A percentile compares a stretch with the other conserved stretches of the same genome.
Conservation (phyloP, 2,888 invertebrate genomes). For the Meganola albula region DNA sequence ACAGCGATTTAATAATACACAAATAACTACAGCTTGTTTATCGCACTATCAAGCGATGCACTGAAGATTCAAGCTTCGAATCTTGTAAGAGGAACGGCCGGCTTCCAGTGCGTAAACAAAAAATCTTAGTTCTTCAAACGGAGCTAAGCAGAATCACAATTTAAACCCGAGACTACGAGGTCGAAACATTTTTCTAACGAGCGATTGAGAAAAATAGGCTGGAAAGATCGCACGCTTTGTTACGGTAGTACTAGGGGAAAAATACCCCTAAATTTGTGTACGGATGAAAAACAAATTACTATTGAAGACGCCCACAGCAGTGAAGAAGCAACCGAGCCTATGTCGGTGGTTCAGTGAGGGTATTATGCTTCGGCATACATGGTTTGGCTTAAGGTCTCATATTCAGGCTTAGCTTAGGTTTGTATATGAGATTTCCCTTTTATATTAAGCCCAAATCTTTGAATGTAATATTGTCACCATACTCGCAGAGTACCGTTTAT, state of each 20-base stretch:
- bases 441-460: too few relatives aligned
- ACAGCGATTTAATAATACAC: too few relatives aligned
- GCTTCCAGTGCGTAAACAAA: neutral
- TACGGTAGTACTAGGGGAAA: too few relatives aligned
- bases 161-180: neutral
- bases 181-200: neutral
- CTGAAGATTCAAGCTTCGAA: neutral
- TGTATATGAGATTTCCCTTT: too few relatives aligned
- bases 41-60: neutral
- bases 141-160: neutral
- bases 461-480: too few relatives aligned
- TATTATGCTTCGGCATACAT: too few relatives aligned
- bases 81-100: neutral
- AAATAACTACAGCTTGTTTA: neutral
- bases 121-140: neutral
- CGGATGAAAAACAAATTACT: neutral
- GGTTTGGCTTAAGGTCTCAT: too few relatives aligned
- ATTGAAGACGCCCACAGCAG: neutral
- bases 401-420: neutral
- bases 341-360: neutral
- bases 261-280: neutral
- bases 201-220: neutral
- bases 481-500: too few relatives aligned
- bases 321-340: neutral
- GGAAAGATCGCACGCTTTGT: neutral